Evolutionary conservation across 2,797 vertebrate genomes (phyloP), one percentile per base, ranked within the genome.

Genomic region (Catharus ustulatus): DNA sequence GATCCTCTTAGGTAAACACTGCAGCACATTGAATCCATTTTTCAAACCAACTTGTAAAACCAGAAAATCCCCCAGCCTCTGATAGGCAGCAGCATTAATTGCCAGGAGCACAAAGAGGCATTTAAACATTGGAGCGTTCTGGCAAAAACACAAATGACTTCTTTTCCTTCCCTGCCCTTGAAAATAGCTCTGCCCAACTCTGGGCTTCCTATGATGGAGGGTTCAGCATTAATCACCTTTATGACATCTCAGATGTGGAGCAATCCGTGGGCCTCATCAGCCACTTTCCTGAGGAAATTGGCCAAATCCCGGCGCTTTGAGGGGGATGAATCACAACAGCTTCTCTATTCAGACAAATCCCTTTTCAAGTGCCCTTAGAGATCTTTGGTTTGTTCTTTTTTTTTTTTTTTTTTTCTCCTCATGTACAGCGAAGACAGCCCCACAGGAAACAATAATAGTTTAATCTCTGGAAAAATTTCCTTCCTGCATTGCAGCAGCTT

Each of bases 361-460:
- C 96, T 98, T 98, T 97, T 98, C 98, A 98, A 98, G 98, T 96
- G 95, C 96, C 96, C 97, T 97, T 94, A 93, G 95, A 98, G 97
- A 86, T 80, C 48, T 52, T 52, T 43, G 46, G 9, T 27, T 95
- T 96, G 95, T 58, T 58, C 94, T 27, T 22, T 5, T 95, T 96
- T 95, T 42, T 8, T 15, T 45, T 94, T 93, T 96, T 57, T 63
- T 36, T 30, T 12, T 27, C 1, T 0, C 1, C 9, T 57, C 86
- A 97, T 97, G 89, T 86, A 78, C 92, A 89, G 96, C 1, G 90
- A 98, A 98, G 98, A 98, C 97, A 97, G 97, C 97, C 98, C 87
- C 97, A 98, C 97, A 98, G 98, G 98, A 98, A 98, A 98, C 97
- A 98, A 98, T 98, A 98, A 98, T 87, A 97, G 97, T 97, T 98